phyloP scores from a whole-genome alignment of 2,888 invertebrate species.

The Oxyteleia sp. region DNA sequence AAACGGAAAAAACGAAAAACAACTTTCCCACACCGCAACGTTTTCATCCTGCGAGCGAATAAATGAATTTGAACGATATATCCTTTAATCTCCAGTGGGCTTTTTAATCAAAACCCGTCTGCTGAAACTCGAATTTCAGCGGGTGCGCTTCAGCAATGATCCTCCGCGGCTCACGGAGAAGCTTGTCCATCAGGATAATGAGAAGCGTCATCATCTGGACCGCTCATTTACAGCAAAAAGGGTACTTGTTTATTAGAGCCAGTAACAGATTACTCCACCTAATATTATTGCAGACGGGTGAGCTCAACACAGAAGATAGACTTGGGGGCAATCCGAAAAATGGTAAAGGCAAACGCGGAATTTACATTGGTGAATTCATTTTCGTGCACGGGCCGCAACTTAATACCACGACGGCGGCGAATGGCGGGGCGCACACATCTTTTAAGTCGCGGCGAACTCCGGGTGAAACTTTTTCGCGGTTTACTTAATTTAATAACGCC shows the following conservation, averaged over 20 bases:
- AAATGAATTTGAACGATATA: neutral
- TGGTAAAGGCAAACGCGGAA: constrained; percentile 14
- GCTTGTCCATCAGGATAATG: constrained; percentile 46
- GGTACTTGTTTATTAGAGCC: constrained; percentile 31
- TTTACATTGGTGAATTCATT: constrained; percentile 47
- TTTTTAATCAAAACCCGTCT: neutral
- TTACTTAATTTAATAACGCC: constrained; percentile 84
- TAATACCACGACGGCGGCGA: constrained; percentile 18
- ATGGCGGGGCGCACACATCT: constrained; percentile 36
- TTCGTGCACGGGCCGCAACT: constrained; percentile 29
- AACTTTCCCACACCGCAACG: too few species aligned
- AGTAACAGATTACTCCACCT: constrained; percentile 22
- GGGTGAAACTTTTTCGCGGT: constrained; percentile 75
- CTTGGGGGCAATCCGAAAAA: constrained; percentile 6
- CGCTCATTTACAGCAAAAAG: constrained; percentile 16
- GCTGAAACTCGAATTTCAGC: too few species aligned
- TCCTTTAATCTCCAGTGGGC: neutral
- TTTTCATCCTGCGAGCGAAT: too few species aligned
- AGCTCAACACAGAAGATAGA: too few species aligned
- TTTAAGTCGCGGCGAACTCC: constrained; percentile 59
- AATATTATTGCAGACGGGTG: constrained; percentile 20
- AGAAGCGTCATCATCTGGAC: constrained; percentile 11
- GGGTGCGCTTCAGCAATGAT: too few species aligned
- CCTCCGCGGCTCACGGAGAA: too few species aligned
- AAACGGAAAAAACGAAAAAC: too few species aligned